These are phyloP conservation scores for Andrena trimmerana DNA, from an alignment of 2,888 invertebrate genomes.

Conservation along the genomic window DNA sequence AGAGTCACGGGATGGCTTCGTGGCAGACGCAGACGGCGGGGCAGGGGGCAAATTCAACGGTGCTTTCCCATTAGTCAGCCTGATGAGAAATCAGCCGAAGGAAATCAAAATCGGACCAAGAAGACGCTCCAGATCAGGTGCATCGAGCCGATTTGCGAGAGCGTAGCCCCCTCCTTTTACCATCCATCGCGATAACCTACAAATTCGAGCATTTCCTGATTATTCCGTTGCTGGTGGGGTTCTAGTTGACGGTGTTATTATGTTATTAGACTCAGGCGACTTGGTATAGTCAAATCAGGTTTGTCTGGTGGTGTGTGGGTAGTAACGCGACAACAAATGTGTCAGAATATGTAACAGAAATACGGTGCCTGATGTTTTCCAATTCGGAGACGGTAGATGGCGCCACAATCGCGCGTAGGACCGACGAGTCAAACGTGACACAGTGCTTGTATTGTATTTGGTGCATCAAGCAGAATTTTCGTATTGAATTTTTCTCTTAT, in stretches of 20 bases:
- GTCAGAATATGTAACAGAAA: background rate
- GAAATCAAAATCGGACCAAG: constrained; percentile 65
- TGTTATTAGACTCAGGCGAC: constrained; percentile 80
- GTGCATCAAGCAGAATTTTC: no score
- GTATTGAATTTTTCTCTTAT: no score
- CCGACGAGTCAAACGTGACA: no score
- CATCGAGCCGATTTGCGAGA: constrained; percentile 43
- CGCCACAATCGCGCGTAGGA: no score
- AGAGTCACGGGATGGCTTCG: background rate
- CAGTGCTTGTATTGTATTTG: no score
- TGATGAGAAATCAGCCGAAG: constrained; percentile 74
- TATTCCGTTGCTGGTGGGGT: constrained; percentile 21
- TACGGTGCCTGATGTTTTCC: no score
- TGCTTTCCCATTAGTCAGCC: constrained; percentile 69
- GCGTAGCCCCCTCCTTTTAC: constrained; percentile 10
- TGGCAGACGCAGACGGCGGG: background rate
- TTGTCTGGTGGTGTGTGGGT: constrained; percentile 43
- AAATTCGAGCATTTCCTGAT: constrained; percentile 39
- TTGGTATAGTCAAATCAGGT: constrained; percentile 74
- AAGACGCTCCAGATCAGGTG: constrained; percentile 28
- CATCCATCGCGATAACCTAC: constrained; percentile 17
- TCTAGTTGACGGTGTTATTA: constrained; percentile 72
- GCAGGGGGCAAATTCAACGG: constrained; percentile 52
- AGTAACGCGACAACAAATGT: background rate
- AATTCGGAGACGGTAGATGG: no score